phyloP scores from a whole-genome alignment of 2,113 vertebrate genomes.

The Varanus komodoensis region DNA sequence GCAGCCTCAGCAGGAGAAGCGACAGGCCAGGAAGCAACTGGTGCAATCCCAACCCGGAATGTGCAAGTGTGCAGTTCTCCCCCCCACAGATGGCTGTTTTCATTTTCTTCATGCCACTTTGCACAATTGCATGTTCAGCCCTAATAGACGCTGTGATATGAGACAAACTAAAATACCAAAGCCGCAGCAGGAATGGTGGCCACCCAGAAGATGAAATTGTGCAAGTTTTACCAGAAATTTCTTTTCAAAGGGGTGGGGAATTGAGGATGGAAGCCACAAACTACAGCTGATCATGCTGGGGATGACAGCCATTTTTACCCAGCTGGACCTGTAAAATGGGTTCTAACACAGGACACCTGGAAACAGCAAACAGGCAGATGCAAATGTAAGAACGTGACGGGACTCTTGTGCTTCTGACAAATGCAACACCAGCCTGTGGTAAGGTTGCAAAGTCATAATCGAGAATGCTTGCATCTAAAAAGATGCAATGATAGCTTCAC shows the following conservation, averaged over 20 bases:
- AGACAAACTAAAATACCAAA: background rate
- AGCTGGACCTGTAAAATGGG: background rate
- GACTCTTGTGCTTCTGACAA: background rate
- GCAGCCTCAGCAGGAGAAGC: background rate
- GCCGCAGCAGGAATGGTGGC: background rate
- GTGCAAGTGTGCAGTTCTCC: background rate
- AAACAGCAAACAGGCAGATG: background rate
- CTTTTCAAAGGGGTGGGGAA: background rate
- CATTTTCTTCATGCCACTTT: constrained; percentile 10
- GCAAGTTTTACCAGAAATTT: background rate
- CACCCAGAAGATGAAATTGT: constrained; percentile 4
- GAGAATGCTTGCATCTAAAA: background rate
- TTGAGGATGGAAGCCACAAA: background rate
- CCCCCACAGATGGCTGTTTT: background rate
- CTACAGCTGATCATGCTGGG: background rate
- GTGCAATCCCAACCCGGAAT: background rate
- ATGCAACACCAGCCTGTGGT: too few relatives aligned
- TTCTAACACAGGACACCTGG: background rate
- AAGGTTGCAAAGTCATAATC: background rate
- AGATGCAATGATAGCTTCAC: background rate
- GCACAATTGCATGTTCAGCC: constrained; percentile 1
- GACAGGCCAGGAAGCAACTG: constrained; percentile 4
- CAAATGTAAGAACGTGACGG: background rate
- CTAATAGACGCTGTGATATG: background rate
- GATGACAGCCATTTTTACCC: background rate